Evolutionary conservation across 2,888 invertebrate genomes (phyloP).

Genomic region (Aporophyla lueneburgensis): DNA sequence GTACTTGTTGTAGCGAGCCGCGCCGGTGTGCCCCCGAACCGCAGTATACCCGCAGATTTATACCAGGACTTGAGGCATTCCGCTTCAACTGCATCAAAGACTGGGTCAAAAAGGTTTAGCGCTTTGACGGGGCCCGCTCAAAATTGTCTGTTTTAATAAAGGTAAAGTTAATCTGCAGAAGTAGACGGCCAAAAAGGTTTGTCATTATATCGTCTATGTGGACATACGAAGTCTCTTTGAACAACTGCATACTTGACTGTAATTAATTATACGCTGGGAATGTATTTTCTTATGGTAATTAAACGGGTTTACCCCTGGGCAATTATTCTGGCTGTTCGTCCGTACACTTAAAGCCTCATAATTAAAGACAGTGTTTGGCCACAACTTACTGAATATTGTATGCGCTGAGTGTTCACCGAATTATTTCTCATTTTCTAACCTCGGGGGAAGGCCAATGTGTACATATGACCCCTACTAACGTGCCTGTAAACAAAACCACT

Average conservation of each 20-base stretch:
- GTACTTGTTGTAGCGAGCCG: constrained; percentile 1
- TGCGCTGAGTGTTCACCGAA: constrained; percentile 45
- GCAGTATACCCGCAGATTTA: background rate
- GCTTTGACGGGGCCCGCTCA: background rate
- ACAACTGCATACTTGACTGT: background rate
- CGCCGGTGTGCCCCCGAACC: background rate
- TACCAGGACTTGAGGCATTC: constrained; percentile 2
- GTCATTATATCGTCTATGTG: too few species aligned
- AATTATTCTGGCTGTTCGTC: background rate
- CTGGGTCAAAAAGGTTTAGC: background rate
- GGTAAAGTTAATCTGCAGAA: background rate
- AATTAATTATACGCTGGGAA: background rate
- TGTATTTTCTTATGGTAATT: too few species aligned
- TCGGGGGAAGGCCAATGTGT: constrained; percentile 21
- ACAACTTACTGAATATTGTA: constrained; percentile 52
- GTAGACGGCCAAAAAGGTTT: background rate
- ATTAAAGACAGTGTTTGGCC: constrained; percentile 64
- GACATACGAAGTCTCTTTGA: background rate
- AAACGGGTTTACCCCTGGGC: background rate
- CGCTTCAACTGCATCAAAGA: constrained; percentile 35
- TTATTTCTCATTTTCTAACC: constrained; percentile 69
- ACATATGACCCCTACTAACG: background rate
- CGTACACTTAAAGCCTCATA: constrained; percentile 57
- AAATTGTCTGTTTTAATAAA: background rate
- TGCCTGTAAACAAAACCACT: constrained; percentile 10